Evolutionary conservation across 2,113 vertebrate genomes (phyloP), one percentile per base, ranked within the genome.

Genomic region (Alouatta palliata): DNA sequence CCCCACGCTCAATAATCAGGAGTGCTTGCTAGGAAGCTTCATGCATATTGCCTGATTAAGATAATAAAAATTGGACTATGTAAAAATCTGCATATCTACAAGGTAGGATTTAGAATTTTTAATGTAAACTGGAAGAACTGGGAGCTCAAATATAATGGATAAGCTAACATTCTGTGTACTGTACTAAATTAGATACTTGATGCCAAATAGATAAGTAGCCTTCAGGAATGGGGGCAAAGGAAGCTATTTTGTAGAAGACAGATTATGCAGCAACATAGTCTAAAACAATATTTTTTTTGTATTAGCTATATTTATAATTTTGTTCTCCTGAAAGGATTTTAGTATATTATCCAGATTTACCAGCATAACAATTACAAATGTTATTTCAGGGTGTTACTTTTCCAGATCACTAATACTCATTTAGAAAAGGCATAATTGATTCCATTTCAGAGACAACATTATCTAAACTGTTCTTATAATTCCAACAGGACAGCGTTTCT

Each of bases 371-470:
- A 66, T 49, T 94, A 77, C 23, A 71, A 68, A 43, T 91, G 32
- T 47, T 96, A 32, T 87, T 96, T 91, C 71, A 89, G 40, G 19
- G 32, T 85, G 52, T 91, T 91, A 45, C 11, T 96, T 95, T 91
- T 49, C 37, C 58, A 94, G 30, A 70, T 73, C 58, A 73, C 1
- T 52, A 76, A 77, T 66, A 92, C 10, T 94, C 21, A 49, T 80
- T 96, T 73, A 77, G 70, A 64, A 58, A 82, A 71, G 93, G n/a
- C 8, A 13, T 91, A 40, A 75, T 91, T 20, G 27, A 76, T 75
- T 82, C 20, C 40, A 91, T 70, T 86, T 96, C 54, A 87, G 45
- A 91, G 82, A 45, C 85, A 76, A 79, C 47, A 30, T 82, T 77
- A 64, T 86, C n/a, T 87, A 68, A 93, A 83, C 66, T 91, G 76